Conservation (phyloP, 2,113 vertebrate genomes). For the Condylura cristata region DNA sequence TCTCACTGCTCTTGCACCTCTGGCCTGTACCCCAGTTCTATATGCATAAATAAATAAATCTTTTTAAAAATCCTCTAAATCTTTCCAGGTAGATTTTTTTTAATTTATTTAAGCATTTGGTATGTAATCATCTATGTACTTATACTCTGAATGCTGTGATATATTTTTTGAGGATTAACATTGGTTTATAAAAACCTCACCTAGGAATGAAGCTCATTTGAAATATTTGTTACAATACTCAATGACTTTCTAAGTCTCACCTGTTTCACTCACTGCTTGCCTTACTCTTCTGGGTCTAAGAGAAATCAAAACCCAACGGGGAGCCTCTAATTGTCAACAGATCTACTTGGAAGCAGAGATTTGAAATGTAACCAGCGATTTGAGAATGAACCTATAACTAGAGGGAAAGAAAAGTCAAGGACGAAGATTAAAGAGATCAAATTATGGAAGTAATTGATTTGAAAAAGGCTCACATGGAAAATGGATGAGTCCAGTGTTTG, state of each 20-base stretch:
- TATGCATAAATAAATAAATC: no score
- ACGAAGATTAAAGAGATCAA: constrained; percentile 62
- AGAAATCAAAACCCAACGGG: constrained; percentile 27
- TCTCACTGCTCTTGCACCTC: no score
- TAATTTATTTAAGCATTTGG: background rate
- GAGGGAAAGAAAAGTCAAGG: background rate
- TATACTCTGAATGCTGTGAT: background rate
- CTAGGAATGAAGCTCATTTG: constrained; percentile 38
- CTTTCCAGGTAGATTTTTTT: background rate
- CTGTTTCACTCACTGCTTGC: constrained; percentile 21
- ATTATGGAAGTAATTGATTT: constrained; percentile 66
- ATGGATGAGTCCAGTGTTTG: background rate
- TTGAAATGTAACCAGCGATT: background rate
- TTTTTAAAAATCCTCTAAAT: no score
- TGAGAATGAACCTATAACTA: background rate
- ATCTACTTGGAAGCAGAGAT: background rate
- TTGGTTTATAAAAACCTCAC: background rate
- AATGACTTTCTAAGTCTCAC: background rate
- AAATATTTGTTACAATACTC: constrained; percentile 43
- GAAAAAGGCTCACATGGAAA: constrained; percentile 48
- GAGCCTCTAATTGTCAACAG: background rate
- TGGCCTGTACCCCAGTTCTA: no score
- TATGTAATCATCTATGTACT: background rate
- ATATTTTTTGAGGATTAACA: background rate
- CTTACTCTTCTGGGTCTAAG: constrained; percentile 28